Percentiles rank a stretch among this genome's conserved stretches.
Evolutionary conservation across 2,113 vertebrate genomes (phyloP).

Genomic region (Plecturocebus donacophilus): DNA sequence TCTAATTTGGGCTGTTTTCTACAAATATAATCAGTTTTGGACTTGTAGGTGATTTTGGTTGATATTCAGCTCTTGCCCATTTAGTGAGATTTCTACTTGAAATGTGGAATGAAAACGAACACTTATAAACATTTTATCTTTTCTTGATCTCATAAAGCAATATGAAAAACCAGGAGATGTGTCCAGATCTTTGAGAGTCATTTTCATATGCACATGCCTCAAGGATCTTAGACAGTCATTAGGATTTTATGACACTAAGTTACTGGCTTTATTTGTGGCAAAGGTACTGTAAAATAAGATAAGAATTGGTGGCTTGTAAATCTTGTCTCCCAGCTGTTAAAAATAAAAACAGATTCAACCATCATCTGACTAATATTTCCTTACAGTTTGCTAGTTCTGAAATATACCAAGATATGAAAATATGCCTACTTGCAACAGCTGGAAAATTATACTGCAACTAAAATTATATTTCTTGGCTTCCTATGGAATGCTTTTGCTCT

Average conservation of each 20-base stretch:
- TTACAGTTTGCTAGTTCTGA: constrained; percentile 74
- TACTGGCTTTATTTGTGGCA: constrained; percentile 67
- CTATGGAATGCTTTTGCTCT: constrained; percentile 71
- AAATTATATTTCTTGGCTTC: constrained; percentile 75
- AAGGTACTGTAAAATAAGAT: constrained; percentile 70
- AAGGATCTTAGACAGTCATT: constrained; percentile 33
- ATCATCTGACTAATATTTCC: constrained; percentile 75
- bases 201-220: constrained; percentile 29
- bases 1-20: background rate
- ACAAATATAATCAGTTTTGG: constrained; percentile 32
- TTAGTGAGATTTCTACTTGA: constrained; percentile 35
- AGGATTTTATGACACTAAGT: constrained; percentile 59
- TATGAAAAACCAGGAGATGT: background rate
- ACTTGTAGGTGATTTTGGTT: background rate
- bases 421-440: constrained; percentile 65
- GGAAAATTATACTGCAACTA: constrained; percentile 76
- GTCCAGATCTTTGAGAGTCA: background rate
- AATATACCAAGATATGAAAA: constrained; percentile 70
- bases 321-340: constrained; percentile 56
- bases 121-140: background rate
- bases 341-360: constrained; percentile 65
- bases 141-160: constrained; percentile 2
- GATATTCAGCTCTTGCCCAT: background rate
- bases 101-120: constrained; percentile 18
- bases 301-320: constrained; percentile 61